Base-by-base conservation (phyloP, 2,888 invertebrate genomes). In the Ypsolopha sequella region DNA sequence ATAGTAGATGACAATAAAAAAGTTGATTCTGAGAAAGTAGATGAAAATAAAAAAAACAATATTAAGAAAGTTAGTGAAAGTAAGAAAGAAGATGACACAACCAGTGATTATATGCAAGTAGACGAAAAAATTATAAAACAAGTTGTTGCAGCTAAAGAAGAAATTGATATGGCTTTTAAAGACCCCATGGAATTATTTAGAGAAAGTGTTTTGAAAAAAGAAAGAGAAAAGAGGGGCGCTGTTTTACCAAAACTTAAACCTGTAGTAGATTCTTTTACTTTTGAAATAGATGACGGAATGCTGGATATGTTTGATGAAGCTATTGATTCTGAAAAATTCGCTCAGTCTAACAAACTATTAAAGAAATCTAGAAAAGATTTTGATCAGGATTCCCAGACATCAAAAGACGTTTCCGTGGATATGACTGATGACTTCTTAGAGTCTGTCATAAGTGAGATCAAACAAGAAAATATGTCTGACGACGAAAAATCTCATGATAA, bases 361-460 rank as follows among this genome's bases (percentile, higher is more conserved):
- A 64, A 41, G 61, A 60, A 35, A 11, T 41, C 49, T 6, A 49
- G 11, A 34, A 36, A 43, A 36, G 47, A 50, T 8, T 7, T 39
- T 7, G 43, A 43, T 33, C 50, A 51, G 38, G 46, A 39, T 34
- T 39, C 38, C 10, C 33, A 51, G 14, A 73, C 76, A 39, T 70
- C 65, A 35, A 68, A 76, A 56, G 78, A 76, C 50, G 56, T 58
- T 1, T 70, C 75, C 1, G 62, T 68, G 6, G 80, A 80, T 4
- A 60, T 75, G 39, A 73, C 70, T 1, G 82, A 85, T 36, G 86
- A 85, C 0, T 86, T 86, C 55, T 60, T 86, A 41, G 86, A 86
- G 59, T 81, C 85, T 0, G 76, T 86, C 1, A 84, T 86, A 44
- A 82, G 81, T 54, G 86, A 86, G 57, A 82, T 86, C 6, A 84